A percentile compares a stretch with the other conserved stretches of the same genome.
Evolutionary conservation across 1,140 invertebrate species (phyloP).

Genomic region (Sitobion miscanthi): DNA sequence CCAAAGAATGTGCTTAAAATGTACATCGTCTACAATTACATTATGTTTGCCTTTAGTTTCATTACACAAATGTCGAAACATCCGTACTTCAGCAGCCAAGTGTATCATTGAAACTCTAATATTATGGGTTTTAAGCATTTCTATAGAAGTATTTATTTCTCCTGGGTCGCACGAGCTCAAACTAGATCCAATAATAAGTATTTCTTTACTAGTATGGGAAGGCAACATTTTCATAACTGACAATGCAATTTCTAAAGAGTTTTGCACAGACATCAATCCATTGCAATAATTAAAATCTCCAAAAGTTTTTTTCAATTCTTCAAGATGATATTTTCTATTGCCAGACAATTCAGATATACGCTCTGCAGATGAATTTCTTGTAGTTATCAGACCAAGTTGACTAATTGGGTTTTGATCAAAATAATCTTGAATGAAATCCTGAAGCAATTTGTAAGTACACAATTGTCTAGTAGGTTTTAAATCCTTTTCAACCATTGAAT

Average conservation of each 20-base stretch:
- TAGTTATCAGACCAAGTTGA: constrained; percentile 90
- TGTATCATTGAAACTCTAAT: constrained; percentile 84
- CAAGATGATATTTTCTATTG: constrained; percentile 77
- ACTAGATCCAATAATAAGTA: constrained; percentile 90
- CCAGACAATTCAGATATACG: constrained; percentile 84
- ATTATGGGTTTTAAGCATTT: constrained; percentile 74
- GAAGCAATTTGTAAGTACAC: constrained; percentile 82
- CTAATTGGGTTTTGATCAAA: constrained; percentile 99
- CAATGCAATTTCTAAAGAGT: constrained; percentile 86
- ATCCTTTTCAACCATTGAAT: constrained; percentile 92
- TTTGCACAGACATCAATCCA: constrained; percentile 95
- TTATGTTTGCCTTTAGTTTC: constrained; percentile 85
- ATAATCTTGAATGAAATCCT: constrained; percentile 91
- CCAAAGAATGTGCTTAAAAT: constrained; percentile 72
- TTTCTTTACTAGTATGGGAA: constrained; percentile 89
- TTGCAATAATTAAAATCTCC: constrained; percentile 61
- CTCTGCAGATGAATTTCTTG: constrained; percentile 93
- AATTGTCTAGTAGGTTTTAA: constrained; percentile 92
- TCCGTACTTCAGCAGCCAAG: constrained; percentile 90
- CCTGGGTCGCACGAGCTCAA: constrained; percentile 96
- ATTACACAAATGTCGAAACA: constrained; percentile 84
- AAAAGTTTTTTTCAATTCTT: constrained; percentile 58
- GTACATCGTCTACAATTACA: constrained; percentile 89
- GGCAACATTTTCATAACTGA: constrained; percentile 89
- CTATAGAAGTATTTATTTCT: constrained; percentile 87